Base-by-base conservation (phyloP, 2,888 invertebrate species). In the Pemphredon lugubris region DNA sequence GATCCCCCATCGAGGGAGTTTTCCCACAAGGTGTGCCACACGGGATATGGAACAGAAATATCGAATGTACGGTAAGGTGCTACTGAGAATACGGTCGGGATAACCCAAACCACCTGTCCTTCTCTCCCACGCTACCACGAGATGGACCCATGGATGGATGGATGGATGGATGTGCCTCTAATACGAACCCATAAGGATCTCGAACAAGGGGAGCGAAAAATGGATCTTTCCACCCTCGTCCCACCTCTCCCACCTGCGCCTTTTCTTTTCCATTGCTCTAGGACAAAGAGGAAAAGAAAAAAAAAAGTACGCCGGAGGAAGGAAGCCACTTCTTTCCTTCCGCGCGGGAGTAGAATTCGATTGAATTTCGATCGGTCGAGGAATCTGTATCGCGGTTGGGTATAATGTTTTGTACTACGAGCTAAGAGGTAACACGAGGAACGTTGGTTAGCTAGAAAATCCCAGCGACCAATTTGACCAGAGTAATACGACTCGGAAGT, bases 121-220 rank as follows among this genome's bases (percentile, higher is more conserved):
- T 79, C 82, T 85, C 88, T 88, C 88, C 88, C 88, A 88, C 88
- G 88, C 88, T 88, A 63, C 54, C 40, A 61, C 63, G 45, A 63
- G 68, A 73, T 67, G 82, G 73, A 80, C 72, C 81, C 64, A 71
- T 55, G 68, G 70, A 75, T 69, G 71, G 75, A 73, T 70, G 70
- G 70, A 75, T 64, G 64, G 69, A 65, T 61, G 50, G 53, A 7
- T n/a, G 7, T 54, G 32, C 14, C 34, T 30, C 66, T 64, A 67
- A 70, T 73, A 64, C 47, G 57, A 47, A 20, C 32, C 42, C 14
- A 47, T 60, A 5, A 44, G 48, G 34, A 61, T 63, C 57, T 34
- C 26, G 54, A 37, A 39, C 23, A 44, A 40, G 64, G 57, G 51
- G 61, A 72, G 47, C 58, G 75, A 75, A 79, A 84, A 85, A 84